phyloP scores from a whole-genome alignment of 2,888 invertebrate genomes.

The Axea sp. region DNA sequence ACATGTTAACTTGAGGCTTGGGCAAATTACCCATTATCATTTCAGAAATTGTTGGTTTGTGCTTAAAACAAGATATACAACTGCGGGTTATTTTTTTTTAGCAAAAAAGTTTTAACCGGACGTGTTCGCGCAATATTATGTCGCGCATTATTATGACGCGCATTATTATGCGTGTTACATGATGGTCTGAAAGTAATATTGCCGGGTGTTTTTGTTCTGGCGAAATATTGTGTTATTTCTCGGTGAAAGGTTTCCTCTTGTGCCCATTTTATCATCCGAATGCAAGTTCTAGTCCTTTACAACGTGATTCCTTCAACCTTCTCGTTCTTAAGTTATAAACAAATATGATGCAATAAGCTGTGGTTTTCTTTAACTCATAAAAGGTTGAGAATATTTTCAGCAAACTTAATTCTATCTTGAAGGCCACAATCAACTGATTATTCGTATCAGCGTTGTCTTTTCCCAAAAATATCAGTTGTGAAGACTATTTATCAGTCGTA shows the following conservation, averaged over 20 bases:
- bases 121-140: too few species aligned
- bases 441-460: neutral
- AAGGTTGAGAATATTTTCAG: neutral
- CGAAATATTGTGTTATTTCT: neutral
- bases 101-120: neutral
- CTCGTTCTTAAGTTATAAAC: neutral
- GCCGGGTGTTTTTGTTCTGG: neutral
- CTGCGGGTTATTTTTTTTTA: slow-evolving; percentile 10
- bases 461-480: neutral
- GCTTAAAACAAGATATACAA: slow-evolving; percentile 43
- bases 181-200: slow-evolving; percentile 9
- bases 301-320: neutral
- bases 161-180: neutral
- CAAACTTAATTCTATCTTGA: neutral
- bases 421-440: neutral
- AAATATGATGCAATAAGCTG: neutral
- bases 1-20: slow-evolving; percentile 4
- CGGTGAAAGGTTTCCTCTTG: neutral
- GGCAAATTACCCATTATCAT: slow-evolving; percentile 44
- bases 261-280: neutral
- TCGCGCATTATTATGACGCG: too few species aligned
- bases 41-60: slow-evolving; percentile 25
- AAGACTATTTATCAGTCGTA: neutral
- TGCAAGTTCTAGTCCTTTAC: neutral
- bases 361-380: neutral